Evolutionary conservation across 2,888 invertebrate species (phyloP), one percentile per base, ranked within the genome.

Genomic region (Drosophila paucipuncta): DNA sequence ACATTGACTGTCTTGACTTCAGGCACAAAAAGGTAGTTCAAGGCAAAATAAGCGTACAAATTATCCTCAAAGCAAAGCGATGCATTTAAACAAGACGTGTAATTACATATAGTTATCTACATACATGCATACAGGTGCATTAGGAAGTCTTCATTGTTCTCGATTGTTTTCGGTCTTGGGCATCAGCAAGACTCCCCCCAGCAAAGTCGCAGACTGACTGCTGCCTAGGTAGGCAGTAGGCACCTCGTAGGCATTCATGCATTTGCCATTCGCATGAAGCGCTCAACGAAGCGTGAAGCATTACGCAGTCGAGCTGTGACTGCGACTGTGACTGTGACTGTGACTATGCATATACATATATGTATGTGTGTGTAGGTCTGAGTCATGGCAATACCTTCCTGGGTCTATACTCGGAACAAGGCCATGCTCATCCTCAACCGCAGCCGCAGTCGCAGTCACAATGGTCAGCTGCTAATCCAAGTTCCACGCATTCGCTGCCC

Each of bases 241-340:
- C 33, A 35, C 33, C 33, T 35, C 33, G 33, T 49, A 50, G 60
- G 73, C 76, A 73, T 73, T 67, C 63, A 67, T 54, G 75, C 72
- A 75, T 64, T 74, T 60, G 74, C 67, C 70, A 84, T 85, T 83
- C 80, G 72, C 76, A 57, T 68, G 76, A 82, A 83, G 69, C 80
- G 82, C 64, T 78, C 84, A 80, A 69, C 84, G 73, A 82, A 76
- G 80, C 84, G 58, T 83, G 68, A 83, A 81, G 58, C 68, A 59
- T 66, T 62, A 52, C 47, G 57, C 75, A 82, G 67, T 62, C 78
- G 54, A 62, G 47, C 74, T 78, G 75, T 74, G 62, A 75, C 76
- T 74, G 58, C 5, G 57, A 62, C 76, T 59, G 75, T 18, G 35
- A 64, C 60, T 69, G 54, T 1, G 54, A 54, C 41, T 69, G 25